These are phyloP conservation scores for Siphlonurus alternatus DNA, from an alignment of 2,888 invertebrate species.

Conservation along the genomic window DNA sequence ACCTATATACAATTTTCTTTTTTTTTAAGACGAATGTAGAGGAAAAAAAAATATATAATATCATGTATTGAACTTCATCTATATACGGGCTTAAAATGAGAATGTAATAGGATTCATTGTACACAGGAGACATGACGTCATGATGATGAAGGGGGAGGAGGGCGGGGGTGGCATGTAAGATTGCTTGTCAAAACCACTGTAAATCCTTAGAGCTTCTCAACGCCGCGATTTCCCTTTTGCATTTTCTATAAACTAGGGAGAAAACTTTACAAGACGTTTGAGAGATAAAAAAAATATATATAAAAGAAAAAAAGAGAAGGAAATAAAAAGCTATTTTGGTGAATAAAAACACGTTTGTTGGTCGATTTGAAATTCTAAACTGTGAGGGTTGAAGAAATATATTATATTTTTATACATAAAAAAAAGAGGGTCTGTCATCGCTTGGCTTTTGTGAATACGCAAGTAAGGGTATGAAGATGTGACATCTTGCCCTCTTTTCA, in stretches of 20 bases:
- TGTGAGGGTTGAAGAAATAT: neutral
- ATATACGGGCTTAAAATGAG: conserved; percentile 5
- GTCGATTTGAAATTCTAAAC: conserved; percentile 2
- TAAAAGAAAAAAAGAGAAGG: neutral
- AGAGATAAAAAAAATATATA: neutral
- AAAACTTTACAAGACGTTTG: neutral
- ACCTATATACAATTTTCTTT: neutral
- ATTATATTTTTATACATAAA: too few species aligned
- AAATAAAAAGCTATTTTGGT: neutral
- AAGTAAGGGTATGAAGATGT: neutral
- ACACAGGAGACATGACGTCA: conserved; percentile 9
- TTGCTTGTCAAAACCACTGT: neutral
- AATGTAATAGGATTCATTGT: conserved; percentile 12
- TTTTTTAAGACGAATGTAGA: conserved; percentile 4
- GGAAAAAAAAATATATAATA: conserved; percentile 11
- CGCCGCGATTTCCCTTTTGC: neutral
- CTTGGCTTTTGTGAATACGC: neutral
- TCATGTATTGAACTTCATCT: neutral
- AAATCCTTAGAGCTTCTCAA: neutral
- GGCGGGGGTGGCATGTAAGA: neutral
- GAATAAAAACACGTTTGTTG: neutral
- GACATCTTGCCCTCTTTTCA: neutral
- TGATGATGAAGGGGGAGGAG: neutral
- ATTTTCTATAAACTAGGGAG: neutral
- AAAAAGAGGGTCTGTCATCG: neutral